phyloP scores from a whole-genome alignment of 2,797 vertebrate species.

The Miichthys miiuy region DNA sequence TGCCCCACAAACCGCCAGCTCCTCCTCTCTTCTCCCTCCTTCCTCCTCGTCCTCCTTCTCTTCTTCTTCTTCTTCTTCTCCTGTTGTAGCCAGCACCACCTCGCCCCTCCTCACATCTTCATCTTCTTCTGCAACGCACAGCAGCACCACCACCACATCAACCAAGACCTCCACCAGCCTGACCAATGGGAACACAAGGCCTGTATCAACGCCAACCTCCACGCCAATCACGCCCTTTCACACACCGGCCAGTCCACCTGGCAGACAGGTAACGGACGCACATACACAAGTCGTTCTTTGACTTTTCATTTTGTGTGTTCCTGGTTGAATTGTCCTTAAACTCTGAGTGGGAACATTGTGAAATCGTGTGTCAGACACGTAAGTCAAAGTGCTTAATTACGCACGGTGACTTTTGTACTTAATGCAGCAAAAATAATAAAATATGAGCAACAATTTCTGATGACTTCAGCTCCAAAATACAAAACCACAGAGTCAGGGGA shows the following conservation, averaged over 20 bases:
- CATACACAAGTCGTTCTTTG: not conserved
- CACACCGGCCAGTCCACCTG: conserved; percentile 82
- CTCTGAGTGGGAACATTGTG: not conserved
- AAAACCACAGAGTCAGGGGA: not conserved
- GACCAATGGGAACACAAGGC: conserved; percentile 80
- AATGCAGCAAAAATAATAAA: not conserved
- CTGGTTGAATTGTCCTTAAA: not conserved
- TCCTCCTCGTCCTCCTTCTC: conserved; percentile 21
- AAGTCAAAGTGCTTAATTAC: not conserved
- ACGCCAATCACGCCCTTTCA: conserved; percentile 85
- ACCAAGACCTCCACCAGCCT: conserved; percentile 73
- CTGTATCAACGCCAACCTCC: conserved; percentile 65
- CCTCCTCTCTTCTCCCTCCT: conserved; percentile 20
- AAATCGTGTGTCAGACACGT: too few species aligned
- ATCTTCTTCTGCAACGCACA: conserved; percentile 35
- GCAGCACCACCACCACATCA: conserved; percentile 32
- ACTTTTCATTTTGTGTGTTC: too few species aligned
- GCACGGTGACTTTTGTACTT: not conserved
- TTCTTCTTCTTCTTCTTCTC: conserved; percentile 10
- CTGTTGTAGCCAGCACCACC: conserved; percentile 42
- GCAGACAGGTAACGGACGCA: conserved; percentile 79
- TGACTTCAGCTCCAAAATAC: not conserved
- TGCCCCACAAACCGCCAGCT: conserved; percentile 25
- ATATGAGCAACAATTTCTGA: not conserved
- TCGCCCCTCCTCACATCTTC: conserved; percentile 29